Evolutionary conservation across 2,113 vertebrate species (phyloP).

Genomic region (Muscicapa adusta): DNA sequence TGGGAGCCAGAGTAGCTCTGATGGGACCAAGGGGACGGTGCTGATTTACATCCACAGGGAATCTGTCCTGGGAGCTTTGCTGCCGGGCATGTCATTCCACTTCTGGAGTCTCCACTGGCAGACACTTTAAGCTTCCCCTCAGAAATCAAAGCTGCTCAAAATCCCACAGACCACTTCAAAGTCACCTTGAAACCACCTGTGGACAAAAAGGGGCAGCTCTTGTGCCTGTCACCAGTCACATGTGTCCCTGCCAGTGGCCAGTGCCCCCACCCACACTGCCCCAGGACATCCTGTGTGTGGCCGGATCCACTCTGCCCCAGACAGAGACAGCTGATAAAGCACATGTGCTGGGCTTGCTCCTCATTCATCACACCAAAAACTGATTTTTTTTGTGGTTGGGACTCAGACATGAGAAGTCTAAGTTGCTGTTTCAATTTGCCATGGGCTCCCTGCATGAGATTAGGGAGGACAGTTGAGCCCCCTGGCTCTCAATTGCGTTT

Average conservation of each 20-base stretch:
- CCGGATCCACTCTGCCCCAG: accelerated
- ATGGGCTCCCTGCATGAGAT: neutral
- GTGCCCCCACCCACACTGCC: neutral
- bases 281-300: accelerated
- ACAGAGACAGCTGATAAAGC: neutral
- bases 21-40: neutral
- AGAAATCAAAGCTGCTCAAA: neutral
- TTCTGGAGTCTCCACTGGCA: neutral
- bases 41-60: neutral
- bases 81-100: neutral
- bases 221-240: neutral
- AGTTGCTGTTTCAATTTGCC: neutral
- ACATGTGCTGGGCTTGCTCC: neutral
- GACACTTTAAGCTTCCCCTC: neutral
- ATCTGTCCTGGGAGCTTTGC: neutral
- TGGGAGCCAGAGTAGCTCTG: neutral
- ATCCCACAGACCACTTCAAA: neutral
- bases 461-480: neutral
- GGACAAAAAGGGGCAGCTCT: neutral
- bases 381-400: neutral
- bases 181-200: neutral
- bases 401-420: neutral
- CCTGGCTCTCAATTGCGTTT: neutral
- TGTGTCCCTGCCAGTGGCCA: neutral
- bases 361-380: neutral